These are phyloP conservation scores for Heliothis subflexa DNA, from an alignment of 1,140 invertebrate genomes.

Conservation along the genomic window DNA sequence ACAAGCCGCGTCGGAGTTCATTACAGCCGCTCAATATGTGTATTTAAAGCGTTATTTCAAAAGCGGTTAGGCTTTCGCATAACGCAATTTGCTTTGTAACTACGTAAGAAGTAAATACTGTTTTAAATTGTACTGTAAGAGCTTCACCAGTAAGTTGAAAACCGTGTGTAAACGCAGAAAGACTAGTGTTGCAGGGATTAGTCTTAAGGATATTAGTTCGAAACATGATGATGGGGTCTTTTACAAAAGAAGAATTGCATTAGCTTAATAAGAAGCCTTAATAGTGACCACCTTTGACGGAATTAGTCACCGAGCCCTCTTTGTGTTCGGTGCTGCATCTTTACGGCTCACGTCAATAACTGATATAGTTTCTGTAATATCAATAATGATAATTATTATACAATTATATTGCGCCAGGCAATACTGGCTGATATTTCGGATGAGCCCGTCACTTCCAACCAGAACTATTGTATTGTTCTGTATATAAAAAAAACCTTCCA, in stretches of 20 bases:
- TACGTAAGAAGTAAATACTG: background rate
- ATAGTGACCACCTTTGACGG: background rate
- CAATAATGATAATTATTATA: too few relatives aligned
- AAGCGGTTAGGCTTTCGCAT: slow-evolving; percentile 26
- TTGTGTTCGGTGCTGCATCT: background rate
- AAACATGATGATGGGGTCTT: background rate
- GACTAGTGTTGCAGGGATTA: slow-evolving; percentile 18
- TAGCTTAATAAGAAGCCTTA: slow-evolving; percentile 24
- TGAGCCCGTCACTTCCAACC: too few relatives aligned
- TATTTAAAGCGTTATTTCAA: slow-evolving; percentile 37
- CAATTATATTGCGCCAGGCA: too few relatives aligned
- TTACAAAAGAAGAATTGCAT: background rate
- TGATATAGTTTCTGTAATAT: too few relatives aligned
- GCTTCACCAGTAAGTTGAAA: slow-evolving; percentile 11
- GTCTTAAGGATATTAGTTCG: background rate
- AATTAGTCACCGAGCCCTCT: background rate
- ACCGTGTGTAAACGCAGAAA: background rate
- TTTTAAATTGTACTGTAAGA: slow-evolving; percentile 20
- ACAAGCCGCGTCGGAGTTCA: slow-evolving; percentile 10
- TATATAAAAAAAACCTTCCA: too few relatives aligned
- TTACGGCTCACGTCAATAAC: too few relatives aligned
- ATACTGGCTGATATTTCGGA: too few relatives aligned
- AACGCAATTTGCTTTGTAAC: slow-evolving; percentile 31
- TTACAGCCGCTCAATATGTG: slow-evolving; percentile 34
- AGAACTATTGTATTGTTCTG: too few relatives aligned